Base-by-base conservation (phyloP, 2,113 vertebrate genomes). In the rabbit (Oryctolagus cuniculus) region DNA sequence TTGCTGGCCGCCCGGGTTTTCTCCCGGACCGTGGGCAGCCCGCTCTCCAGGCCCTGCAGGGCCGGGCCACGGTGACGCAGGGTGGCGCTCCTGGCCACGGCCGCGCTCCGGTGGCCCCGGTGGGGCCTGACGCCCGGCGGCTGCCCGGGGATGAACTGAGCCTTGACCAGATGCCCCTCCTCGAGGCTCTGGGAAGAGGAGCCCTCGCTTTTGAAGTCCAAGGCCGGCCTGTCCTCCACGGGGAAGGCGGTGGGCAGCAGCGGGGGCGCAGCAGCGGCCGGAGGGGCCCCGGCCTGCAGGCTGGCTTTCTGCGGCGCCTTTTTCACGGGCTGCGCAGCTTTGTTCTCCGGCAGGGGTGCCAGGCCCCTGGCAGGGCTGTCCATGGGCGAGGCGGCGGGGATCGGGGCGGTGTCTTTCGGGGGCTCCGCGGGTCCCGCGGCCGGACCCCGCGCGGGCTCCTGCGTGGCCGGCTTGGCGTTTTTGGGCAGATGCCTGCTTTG, bases 161-260 rank as follows among this genome's bases (percentile, higher is more conserved):
- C 98, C 0, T 98, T 99, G 53, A 98, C 99, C 96, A 98, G 90
- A 10, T 98, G 96, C 75, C 98, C 98, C 22, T 99, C 99, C 0
- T 99, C 99, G 61, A 98, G 97, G 96, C 98, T 99, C 78, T 99
- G 99, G 0, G 99, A 98, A 13, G 98, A 99, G 1, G 99, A 99
- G 36, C 98, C 99, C 67, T 98, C 98, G 9, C 98, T 99, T 96
- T 98, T 98, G 73, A 98, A 97, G 96, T 99, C 99, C 90, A 98
- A 92, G 0, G 92, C 21, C 0, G 98, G 98, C 90, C 98, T 97
- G 13, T 99, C 98, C 19, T 98, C 98, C 0, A 95, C 29, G 0
- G 96, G 78, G 0, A 97, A 96, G 0, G 97, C 96, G 0, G 97
- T 73, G 21, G 97, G 82, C 81, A 90, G 77, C 85, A 70, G 73